Percentiles rank a stretch among this genome's conserved stretches.
These are phyloP conservation scores for Formica selysi DNA, from an alignment of 1,140 invertebrate genomes.

Conservation along the genomic window DNA sequence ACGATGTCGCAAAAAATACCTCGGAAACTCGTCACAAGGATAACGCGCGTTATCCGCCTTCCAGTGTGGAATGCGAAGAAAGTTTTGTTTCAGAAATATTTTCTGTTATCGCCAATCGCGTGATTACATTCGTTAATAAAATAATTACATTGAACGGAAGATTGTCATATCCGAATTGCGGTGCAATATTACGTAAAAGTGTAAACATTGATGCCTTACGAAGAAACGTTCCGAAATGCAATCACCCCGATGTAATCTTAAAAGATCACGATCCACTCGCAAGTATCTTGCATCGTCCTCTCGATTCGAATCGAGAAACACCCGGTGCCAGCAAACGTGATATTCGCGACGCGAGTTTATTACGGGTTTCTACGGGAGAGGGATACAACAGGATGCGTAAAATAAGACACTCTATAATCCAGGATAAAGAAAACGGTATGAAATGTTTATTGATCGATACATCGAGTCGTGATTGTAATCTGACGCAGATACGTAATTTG, in stretches of 20 bases:
- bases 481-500: slow-evolving; percentile 25
- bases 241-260: not conserved
- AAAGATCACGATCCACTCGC: not conserved
- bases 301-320: not conserved
- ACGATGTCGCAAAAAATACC: slow-evolving; percentile 1
- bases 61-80: not conserved
- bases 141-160: slow-evolving; percentile 37
- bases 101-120: slow-evolving; percentile 59
- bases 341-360: not conserved
- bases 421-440: slow-evolving; percentile 41
- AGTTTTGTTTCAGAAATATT: slow-evolving; percentile 56
- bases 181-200: not conserved
- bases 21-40: slow-evolving; percentile 14
- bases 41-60: not conserved
- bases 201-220: not conserved
- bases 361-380: not conserved
- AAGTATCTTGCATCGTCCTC: not conserved
- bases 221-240: not conserved
- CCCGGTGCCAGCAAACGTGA: not conserved
- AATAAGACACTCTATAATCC: slow-evolving; percentile 72
- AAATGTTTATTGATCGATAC: slow-evolving; percentile 61
- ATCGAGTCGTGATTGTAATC: slow-evolving; percentile 26
- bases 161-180: not conserved
- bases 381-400: not conserved
- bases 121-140: slow-evolving; percentile 62